These are phyloP conservation scores for Ploceus nigricollis DNA, from an alignment of 2,113 vertebrate species.

Conservation along the genomic window DNA sequence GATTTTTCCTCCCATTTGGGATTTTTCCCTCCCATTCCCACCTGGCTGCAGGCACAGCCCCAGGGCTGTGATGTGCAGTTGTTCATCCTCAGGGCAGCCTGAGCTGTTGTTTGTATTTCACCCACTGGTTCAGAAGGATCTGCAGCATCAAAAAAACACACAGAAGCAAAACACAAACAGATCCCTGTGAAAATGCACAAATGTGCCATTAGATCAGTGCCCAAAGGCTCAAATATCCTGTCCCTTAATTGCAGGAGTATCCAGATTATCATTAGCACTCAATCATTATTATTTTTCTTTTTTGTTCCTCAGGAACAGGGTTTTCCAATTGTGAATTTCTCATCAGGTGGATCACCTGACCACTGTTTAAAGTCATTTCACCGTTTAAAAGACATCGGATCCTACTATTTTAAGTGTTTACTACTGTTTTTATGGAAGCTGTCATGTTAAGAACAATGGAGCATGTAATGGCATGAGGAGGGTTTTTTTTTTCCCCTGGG, in stretches of 20 bases:
- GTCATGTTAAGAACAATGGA: not conserved
- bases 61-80: not conserved
- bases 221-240: not conserved
- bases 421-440: not conserved
- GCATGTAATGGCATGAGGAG: not conserved
- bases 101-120: not conserved
- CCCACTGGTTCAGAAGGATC: not conserved
- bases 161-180: not conserved
- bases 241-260: not conserved
- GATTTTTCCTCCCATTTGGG: fast-evolving
- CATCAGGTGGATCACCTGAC: not conserved
- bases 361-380: not conserved
- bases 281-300: not conserved
- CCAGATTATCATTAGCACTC: not conserved
- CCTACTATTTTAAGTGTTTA: not conserved
- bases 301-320: not conserved
- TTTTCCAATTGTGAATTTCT: not conserved
- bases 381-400: not conserved
- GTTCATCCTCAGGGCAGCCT: not conserved
- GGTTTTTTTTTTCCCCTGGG: not conserved
- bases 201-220: not conserved
- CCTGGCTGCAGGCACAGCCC: not conserved
- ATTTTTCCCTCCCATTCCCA: not conserved
- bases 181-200: not conserved
- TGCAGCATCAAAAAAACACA: not conserved